Base-by-base conservation (phyloP, 2,113 vertebrate species). In the Ciconia maguari region DNA sequence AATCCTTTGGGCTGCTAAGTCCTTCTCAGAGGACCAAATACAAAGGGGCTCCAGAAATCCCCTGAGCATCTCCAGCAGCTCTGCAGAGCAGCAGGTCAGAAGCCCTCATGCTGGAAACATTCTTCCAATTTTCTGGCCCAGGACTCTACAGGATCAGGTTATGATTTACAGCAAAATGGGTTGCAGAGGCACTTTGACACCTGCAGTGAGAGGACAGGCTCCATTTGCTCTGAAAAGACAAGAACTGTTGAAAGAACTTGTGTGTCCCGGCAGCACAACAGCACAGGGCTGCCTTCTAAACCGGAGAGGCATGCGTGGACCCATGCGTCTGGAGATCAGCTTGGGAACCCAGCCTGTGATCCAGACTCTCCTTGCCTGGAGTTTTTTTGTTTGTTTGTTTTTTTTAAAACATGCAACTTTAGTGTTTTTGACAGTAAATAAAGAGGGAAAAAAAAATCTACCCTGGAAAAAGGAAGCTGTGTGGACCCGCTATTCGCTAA, bases 221-320 rank as follows among this genome's bases (percentile, higher is more conserved):
- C 29, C 2, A 1, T 9, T 51, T 55, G 46, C 46, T 29, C 58
- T 16, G 26, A n/a, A 60, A 62, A 54, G 20, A 24, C 34, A 61
- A 27, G 26, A 38, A 29, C 25, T 74, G 22, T 17, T 49, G 26
- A 27, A 74, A 78, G n/a, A 51, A 29, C 12, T 9, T 2, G 17
- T 17, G 41, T 15, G 20, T 36, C 38, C 36, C 6, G 1, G 36
- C 52, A 76, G 58, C 70, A 82, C n/a, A 66, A 25, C 20, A 57
- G 30, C 52, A 44, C n/a, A 14, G 38, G 58, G 70, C 44, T 71
- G 42, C 27, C 49, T n/a, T 49, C 49, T n/a, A 21, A 26, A 49
- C 80, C 0, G 1, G 20, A 26, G 36, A 52, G 36, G 12, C 24
- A 24, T 0, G 2, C 0, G 2, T 3, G 30, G 70, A 57, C 17